Evolutionary conservation across 2,888 invertebrate genomes (phyloP).

Genomic region (Philereme vetulata): DNA sequence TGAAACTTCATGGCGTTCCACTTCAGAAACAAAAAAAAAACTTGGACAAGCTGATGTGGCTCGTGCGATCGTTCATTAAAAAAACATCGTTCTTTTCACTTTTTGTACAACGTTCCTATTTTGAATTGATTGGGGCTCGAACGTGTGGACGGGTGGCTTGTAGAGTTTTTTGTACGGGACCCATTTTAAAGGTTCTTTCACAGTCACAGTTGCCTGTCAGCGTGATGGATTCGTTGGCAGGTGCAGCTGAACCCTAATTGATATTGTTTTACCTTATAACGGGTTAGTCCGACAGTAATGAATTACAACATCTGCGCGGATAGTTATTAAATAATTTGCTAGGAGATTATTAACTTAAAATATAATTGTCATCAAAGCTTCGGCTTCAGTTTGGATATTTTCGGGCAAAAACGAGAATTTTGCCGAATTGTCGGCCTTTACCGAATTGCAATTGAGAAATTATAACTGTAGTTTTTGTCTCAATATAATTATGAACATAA

Average conservation of each 20-base stretch:
- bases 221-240: constrained; percentile 48
- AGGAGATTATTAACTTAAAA: constrained; percentile 12
- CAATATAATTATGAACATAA: too few relatives aligned
- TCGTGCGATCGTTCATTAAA: constrained; percentile 56
- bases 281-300: constrained; percentile 18
- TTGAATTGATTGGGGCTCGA: constrained; percentile 30
- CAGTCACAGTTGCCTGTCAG: constrained; percentile 35
- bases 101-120: constrained; percentile 45
- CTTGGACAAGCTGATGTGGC: constrained; percentile 65
- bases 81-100: constrained; percentile 9
- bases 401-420: not conserved
- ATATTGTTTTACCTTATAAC: constrained; percentile 28
- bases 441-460: too few relatives aligned
- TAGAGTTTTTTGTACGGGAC: constrained; percentile 25
- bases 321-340: constrained; percentile 22
- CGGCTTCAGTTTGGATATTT: not conserved
- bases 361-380: not conserved
- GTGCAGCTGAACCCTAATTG: constrained; percentile 50
- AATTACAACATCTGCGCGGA: constrained; percentile 27
- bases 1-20: constrained; percentile 12
- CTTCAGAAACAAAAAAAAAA: constrained; percentile 52
- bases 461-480: too few relatives aligned
- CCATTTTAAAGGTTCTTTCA: constrained; percentile 40
- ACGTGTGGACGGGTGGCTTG: constrained; percentile 27
- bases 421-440: not conserved